Evolutionary conservation across 2,113 vertebrate genomes (phyloP).

Genomic region (Osmerus mordax): DNA sequence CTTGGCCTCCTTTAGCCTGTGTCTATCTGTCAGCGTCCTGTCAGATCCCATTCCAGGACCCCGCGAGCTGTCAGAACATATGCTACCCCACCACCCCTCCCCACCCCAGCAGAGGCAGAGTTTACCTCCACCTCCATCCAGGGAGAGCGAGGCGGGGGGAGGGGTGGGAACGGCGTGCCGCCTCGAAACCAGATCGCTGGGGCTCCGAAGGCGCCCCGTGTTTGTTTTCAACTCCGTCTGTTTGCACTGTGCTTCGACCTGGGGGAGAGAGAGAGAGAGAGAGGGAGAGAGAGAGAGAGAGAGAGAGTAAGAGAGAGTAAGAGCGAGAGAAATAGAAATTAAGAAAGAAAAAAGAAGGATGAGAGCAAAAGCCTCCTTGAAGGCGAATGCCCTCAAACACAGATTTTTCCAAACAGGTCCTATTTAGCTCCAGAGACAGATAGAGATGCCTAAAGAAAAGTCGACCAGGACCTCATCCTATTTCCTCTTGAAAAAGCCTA

Average conservation of each 20-base stretch:
- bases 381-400: no score
- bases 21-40: constrained; percentile 10
- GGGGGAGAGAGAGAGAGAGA: not conserved
- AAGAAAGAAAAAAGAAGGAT: not conserved
- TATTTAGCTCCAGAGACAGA: not conserved
- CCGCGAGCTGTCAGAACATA: constrained; percentile 3
- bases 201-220: not conserved
- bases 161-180: not conserved
- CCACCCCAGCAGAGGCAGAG: not conserved
- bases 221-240: not conserved
- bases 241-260: not conserved
- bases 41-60: constrained; percentile 3
- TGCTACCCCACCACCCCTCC: constrained; percentile 1
- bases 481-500: constrained; percentile 6
- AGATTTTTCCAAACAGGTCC: no score
- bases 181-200: not conserved
- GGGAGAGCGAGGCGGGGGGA: not conserved
- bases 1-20: constrained; percentile 6
- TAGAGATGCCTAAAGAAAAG: not conserved
- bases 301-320: not conserved
- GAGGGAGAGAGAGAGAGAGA: not conserved
- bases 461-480: not conserved
- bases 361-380: not conserved
- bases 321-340: not conserved
- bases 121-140: not conserved